Base-by-base conservation (phyloP, 2,113 vertebrate species). In the Lepidothrix coronata region DNA sequence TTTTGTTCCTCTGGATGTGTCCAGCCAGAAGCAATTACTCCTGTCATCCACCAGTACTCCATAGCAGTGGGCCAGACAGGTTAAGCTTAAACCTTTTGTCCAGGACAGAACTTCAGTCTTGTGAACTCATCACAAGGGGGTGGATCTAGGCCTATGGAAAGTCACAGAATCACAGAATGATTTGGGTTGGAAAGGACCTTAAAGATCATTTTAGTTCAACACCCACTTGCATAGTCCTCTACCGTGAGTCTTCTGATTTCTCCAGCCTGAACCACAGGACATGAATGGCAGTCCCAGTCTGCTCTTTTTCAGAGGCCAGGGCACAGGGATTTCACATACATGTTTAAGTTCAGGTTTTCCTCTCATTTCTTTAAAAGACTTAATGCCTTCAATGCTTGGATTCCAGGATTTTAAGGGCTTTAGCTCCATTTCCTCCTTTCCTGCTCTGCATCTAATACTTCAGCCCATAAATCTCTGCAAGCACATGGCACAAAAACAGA, bases 381-480 rank as follows among this genome's bases (percentile, higher is more conserved):
- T 81, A 75, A 63, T 89, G 85, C 59, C 43, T 89, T 57, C 84
- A 65, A 1, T 61, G 13, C 57, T 77, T 18, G 9, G 66, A 85
- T 89, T 89, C 76, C 28, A 68, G 70, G 80, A 52, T 87, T 89
- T 89, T 91, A 87, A 93, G 44, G 70, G 80, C 61, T 91, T 91
- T 82, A 95, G n/a, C 44, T 94, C 88, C 5, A 33, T 85, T 95
- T 96, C 44, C 66, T 52, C 52, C n/a, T 89, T 81, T 87, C 52
- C 77, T 87, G 86, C 52, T 92, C 89, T 68, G 52, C 80, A 81
- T 96, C 84, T 82, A 84, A 68, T 87, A 52, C 86, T 91, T 91
- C 91, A 94, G 91, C 68, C 68, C 68, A 95, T 96, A 95, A 97
- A 95, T 92, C 95, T 90, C 83, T 31, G 28, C 54, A 66, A 88